phyloP scores from a whole-genome alignment of 2,797 vertebrate species.

The Siniperca scherzeri region DNA sequence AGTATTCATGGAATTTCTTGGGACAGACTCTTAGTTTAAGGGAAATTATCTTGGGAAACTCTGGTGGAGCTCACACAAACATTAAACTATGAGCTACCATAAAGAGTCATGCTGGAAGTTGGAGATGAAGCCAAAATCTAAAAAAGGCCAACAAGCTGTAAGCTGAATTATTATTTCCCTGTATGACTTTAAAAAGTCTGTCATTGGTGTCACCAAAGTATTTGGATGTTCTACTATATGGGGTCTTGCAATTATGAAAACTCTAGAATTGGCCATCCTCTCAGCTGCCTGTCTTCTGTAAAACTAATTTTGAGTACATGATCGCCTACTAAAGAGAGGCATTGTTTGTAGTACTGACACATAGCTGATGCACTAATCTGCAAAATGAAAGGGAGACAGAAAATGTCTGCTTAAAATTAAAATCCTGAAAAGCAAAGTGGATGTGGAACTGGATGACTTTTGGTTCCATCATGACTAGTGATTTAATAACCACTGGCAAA shows the following conservation, averaged over 20 bases:
- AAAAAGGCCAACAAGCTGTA: neutral
- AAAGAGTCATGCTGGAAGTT: conserved; percentile 5
- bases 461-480: neutral
- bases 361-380: neutral
- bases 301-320: neutral
- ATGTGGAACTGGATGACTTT: neutral
- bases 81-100: conserved; percentile 15
- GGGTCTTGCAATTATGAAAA: neutral
- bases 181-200: neutral
- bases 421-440: neutral
- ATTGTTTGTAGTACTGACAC: neutral
- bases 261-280: neutral
- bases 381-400: neutral
- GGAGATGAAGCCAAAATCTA: conserved; percentile 19
- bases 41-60: conserved; percentile 54
- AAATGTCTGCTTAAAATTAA: neutral
- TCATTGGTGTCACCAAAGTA: neutral
- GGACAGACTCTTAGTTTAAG: conserved; percentile 62
- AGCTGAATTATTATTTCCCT: conserved; percentile 1
- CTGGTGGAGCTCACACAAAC: conserved; percentile 48
- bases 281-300: neutral
- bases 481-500: neutral
- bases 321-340: neutral
- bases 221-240: neutral
- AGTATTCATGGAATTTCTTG: conserved; percentile 78